Conservation (phyloP, 1,140 invertebrate species). For the Drosophila trapezifrons region DNA sequence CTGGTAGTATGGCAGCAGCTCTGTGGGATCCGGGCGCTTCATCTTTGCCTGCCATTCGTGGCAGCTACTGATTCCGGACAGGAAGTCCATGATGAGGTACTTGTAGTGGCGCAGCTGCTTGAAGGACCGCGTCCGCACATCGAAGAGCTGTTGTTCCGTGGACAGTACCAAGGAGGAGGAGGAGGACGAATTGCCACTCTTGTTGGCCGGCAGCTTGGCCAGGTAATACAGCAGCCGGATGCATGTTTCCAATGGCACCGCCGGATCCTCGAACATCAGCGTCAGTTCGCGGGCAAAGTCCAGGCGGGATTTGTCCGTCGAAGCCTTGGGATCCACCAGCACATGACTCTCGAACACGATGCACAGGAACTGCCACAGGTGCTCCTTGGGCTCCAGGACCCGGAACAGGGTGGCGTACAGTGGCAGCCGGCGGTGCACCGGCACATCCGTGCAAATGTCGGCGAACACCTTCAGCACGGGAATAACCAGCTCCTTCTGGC, state of each 20-base stretch:
- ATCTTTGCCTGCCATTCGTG: slow-evolving; percentile 87
- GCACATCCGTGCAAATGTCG: slow-evolving; percentile 94
- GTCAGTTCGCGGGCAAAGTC: slow-evolving; percentile 59
- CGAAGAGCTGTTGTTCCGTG: slow-evolving; percentile 87
- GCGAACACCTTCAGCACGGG: slow-evolving; percentile 94
- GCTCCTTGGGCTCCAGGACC: slow-evolving; percentile 88
- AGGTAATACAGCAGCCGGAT: slow-evolving; percentile 88
- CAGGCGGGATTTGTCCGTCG: slow-evolving; percentile 45
- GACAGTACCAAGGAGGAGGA: neutral
- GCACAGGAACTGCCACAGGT: slow-evolving; percentile 91
- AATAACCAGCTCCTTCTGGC: slow-evolving; percentile 84
- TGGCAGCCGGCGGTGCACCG: slow-evolving; percentile 92
- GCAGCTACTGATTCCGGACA: slow-evolving; percentile 88
- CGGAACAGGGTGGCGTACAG: slow-evolving; percentile 92
- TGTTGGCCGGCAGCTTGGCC: slow-evolving; percentile 37
- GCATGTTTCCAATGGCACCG: slow-evolving; percentile 87
- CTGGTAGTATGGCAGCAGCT: slow-evolving; percentile 85
- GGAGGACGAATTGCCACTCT: slow-evolving; percentile 63
- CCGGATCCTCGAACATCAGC: slow-evolving; percentile 76
- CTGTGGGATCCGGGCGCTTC: slow-evolving; percentile 76
- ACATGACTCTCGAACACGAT: slow-evolving; percentile 88
- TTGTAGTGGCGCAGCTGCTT: slow-evolving; percentile 93
- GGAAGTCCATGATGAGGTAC: slow-evolving; percentile 89
- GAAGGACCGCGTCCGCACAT: slow-evolving; percentile 87
- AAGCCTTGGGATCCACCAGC: slow-evolving; percentile 84